Percentiles rank a stretch among this genome's conserved stretches.
Conservation (phyloP, 2,888 invertebrate species). For the Lasioglossum zephyrum region DNA sequence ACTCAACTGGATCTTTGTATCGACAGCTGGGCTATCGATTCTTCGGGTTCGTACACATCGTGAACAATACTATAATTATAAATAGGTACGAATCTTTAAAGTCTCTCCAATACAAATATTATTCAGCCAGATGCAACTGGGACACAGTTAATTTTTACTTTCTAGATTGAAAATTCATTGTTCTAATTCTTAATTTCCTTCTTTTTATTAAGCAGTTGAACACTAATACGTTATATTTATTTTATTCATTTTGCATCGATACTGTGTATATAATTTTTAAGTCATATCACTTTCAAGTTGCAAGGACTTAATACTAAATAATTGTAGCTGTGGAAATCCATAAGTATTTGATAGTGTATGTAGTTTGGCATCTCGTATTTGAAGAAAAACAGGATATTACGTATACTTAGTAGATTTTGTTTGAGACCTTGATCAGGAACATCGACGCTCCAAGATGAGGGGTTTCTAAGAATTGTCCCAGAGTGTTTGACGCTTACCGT, state of each 20-base stretch:
- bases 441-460: not conserved
- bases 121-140: not conserved
- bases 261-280: not conserved
- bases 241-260: not conserved
- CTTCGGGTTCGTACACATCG: not conserved
- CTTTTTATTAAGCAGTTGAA: not conserved
- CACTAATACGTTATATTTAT: not conserved
- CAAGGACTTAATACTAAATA: not conserved
- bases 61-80: not conserved
- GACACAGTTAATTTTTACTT: not conserved
- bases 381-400: not conserved
- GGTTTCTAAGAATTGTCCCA: not conserved
- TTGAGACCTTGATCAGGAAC: not conserved
- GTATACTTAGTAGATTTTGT: not conserved
- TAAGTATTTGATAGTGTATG: not conserved
- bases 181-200: not conserved
- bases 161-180: not conserved
- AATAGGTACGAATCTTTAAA: not conserved
- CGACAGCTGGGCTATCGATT: conserved; percentile 18
- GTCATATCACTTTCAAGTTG: not conserved
- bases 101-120: not conserved
- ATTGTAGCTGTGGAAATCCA: not conserved
- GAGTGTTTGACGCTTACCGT: not conserved
- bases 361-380: not conserved
- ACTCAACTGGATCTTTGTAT: conserved; percentile 14